A percentile compares a stretch with the other conserved stretches of the same genome.
phyloP scores from a whole-genome alignment of 92 coral and sea anemone species.

The Zoanthus sociatus region DNA sequence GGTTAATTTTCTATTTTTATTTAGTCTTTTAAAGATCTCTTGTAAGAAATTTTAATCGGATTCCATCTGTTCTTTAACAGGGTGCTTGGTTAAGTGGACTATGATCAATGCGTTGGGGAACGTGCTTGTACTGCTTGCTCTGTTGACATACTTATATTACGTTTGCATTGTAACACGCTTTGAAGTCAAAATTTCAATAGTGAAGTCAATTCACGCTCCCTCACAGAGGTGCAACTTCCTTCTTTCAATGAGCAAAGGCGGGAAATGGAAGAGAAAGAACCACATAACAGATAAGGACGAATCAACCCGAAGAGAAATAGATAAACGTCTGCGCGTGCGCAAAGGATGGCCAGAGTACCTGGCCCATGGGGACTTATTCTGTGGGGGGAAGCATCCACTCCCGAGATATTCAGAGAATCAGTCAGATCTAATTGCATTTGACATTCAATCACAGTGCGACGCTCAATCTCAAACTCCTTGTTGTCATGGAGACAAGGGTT shows the following conservation, averaged over 20 bases:
- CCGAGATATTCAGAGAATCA: slow-evolving; percentile 71
- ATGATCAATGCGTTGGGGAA: slow-evolving; percentile 13
- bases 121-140: slow-evolving; percentile 13
- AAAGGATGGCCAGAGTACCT: slow-evolving; percentile 89
- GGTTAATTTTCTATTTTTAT: too few species aligned
- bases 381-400: slow-evolving; percentile 79
- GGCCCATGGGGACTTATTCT: slow-evolving; percentile 81
- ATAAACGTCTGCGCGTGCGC: slow-evolving; percentile 70
- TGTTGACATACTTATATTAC: slow-evolving; percentile 33
- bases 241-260: slow-evolving; percentile 70
- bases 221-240: slow-evolving; percentile 70
- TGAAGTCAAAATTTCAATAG: background rate
- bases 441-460: slow-evolving; percentile 83
- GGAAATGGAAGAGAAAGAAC: slow-evolving; percentile 64
- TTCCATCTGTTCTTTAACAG: background rate
- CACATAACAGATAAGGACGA: slow-evolving; percentile 62
- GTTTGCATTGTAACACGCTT: slow-evolving; percentile 16
- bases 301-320: slow-evolving; percentile 65
- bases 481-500: slow-evolving; percentile 77
- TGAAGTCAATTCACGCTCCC: slow-evolving; percentile 31
- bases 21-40: too few species aligned
- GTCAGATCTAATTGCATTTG: slow-evolving; percentile 63
- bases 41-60: too few species aligned
- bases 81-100: background rate
- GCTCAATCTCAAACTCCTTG: slow-evolving; percentile 72